Percentiles rank a stretch among this genome's conserved stretches.
Conservation (phyloP, 2,797 vertebrate genomes). For the Eulemur mongoz region DNA sequence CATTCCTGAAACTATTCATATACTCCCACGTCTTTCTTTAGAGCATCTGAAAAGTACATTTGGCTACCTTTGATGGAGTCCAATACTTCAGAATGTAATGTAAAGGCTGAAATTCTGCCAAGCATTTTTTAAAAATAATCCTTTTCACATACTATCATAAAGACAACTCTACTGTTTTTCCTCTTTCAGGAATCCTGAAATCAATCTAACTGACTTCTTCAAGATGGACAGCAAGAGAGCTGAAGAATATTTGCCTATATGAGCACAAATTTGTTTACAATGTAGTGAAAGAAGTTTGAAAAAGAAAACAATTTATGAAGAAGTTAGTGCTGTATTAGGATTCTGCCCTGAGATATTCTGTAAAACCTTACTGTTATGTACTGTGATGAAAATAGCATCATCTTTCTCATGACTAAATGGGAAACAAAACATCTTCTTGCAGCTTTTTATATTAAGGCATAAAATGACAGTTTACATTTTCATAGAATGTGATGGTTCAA, state of each 20-base stretch:
- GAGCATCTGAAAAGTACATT: not conserved
- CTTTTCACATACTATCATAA: not conserved
- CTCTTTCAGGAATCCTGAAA: not conserved
- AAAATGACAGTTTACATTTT: slow-evolving; percentile 12
- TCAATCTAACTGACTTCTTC: not conserved
- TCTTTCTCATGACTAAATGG: not conserved
- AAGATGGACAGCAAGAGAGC: not conserved
- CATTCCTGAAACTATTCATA: not conserved
- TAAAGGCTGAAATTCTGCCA: not conserved
- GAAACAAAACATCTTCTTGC: not conserved
- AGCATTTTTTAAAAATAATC: not conserved
- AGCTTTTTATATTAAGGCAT: not conserved
- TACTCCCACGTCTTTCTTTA: not conserved
- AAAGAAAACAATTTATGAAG: not conserved
- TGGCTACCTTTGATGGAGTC: not conserved
- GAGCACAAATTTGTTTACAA: not conserved
- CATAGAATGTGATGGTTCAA: not conserved
- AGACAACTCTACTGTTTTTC: not conserved
- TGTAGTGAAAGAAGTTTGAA: not conserved
- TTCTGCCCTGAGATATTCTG: not conserved
- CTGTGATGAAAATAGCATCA: not conserved
- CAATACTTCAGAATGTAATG: not conserved
- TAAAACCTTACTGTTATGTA: not conserved
- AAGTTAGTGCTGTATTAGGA: not conserved
- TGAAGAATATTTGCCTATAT: not conserved